These are phyloP conservation scores for Agonum fuliginosum DNA, from an alignment of 2,888 invertebrate genomes.

Conservation along the genomic window DNA sequence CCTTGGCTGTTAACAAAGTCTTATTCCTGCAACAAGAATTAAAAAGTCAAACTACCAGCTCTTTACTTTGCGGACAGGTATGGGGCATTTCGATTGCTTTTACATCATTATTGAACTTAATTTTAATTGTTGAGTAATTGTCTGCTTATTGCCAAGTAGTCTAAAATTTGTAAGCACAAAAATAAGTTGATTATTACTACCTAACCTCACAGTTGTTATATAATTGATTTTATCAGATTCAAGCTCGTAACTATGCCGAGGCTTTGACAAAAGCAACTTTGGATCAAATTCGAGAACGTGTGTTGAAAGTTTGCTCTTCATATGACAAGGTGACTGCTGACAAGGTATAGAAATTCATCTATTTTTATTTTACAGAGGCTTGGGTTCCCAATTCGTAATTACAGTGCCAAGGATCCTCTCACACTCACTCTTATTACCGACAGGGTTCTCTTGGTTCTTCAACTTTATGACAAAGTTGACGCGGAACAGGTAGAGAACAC, in stretches of 20 bases:
- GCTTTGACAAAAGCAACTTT: conserved; percentile 75
- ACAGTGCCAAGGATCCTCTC: conserved; percentile 85
- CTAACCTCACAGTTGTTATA: conserved; percentile 55
- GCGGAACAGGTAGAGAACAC: conserved; percentile 87
- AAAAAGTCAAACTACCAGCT: conserved; percentile 13
- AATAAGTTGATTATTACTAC: conserved; percentile 12
- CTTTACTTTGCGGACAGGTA: conserved; percentile 38
- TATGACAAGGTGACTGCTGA: conserved; percentile 92
- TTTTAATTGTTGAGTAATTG: no score
- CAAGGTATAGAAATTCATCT: conserved; percentile 79
- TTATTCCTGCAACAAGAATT: conserved; percentile 22
- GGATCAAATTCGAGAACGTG: conserved; percentile 85
- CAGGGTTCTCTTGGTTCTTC: conserved; percentile 95
- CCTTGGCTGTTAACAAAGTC: conserved; percentile 62
- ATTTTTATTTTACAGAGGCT: conserved; percentile 76
- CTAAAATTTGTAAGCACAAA: neutral
- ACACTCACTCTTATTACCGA: conserved; percentile 88
- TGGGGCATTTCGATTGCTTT: neutral
- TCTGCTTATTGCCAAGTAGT: neutral
- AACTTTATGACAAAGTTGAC: conserved; percentile 98
- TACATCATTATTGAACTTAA: neutral
- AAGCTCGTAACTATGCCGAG: conserved; percentile 68
- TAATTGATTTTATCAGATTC: conserved; percentile 61
- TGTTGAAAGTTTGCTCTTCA: conserved; percentile 89
- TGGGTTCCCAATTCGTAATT: conserved; percentile 81